These are phyloP conservation scores for Turritopsis rubra DNA, from an alignment of 30 jellyfish, hydroid and myxozoan species.

Conservation along the genomic window DNA sequence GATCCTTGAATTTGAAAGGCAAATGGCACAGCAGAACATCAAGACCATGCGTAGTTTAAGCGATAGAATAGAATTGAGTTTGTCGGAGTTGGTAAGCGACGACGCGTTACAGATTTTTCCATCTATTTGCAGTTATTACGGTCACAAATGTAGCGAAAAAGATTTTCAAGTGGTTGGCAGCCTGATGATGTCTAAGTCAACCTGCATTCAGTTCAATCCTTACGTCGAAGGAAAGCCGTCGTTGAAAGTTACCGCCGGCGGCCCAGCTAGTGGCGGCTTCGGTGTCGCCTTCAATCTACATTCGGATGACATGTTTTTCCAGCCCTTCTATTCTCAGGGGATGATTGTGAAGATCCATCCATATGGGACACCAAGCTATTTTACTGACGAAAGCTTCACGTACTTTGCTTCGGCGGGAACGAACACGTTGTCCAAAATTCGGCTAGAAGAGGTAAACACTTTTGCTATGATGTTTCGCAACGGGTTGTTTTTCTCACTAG, in stretches of 20 bases:
- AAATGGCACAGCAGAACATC: neutral
- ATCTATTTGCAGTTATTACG: neutral
- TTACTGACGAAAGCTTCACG: neutral
- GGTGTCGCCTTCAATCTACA: neutral
- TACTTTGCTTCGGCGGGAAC: neutral
- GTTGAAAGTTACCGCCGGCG: neutral
- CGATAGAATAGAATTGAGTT: neutral
- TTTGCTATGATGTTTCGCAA: too few species aligned
- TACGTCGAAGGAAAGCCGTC: neutral
- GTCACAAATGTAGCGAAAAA: neutral
- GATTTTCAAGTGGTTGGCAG: neutral
- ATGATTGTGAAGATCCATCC: neutral
- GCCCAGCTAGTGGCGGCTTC: neutral
- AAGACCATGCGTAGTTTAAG: neutral
- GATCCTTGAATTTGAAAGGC: neutral
- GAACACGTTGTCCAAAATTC: neutral
- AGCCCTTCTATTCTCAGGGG: neutral
- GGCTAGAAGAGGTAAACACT: too few species aligned
- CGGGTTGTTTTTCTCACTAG: too few species aligned
- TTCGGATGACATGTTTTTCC: neutral
- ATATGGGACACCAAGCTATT: neutral
- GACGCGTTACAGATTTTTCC: neutral
- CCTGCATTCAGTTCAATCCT: neutral
- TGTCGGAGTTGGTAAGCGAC: neutral
- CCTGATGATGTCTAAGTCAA: neutral